These are phyloP conservation scores for Caenorhabditis imperialis DNA, from an alignment of 2,888 invertebrate species.

Conservation along the genomic window DNA sequence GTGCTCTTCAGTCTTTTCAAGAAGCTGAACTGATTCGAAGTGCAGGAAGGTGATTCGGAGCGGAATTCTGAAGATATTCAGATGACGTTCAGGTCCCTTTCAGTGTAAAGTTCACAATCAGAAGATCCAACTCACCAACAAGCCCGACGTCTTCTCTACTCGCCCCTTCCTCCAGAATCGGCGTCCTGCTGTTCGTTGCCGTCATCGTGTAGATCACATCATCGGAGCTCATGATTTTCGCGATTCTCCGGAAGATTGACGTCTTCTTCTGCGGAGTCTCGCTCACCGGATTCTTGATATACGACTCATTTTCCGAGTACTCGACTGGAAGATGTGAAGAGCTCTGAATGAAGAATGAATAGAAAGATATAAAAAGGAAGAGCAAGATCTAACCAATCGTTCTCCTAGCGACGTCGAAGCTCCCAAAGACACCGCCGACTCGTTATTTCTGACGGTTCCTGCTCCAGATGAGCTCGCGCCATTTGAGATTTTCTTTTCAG, in stretches of 20 bases:
- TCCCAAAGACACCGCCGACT: constrained; percentile 38
- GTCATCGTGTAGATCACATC: constrained; percentile 55
- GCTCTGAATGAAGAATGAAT: no score
- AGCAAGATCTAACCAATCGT: constrained; percentile 7
- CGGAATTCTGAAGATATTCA: constrained; percentile 28
- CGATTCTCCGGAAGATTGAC: constrained; percentile 49
- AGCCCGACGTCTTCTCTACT: constrained; percentile 35
- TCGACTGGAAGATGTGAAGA: constrained; percentile 30
- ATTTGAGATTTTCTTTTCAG: constrained; percentile 42
- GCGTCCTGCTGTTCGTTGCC: constrained; percentile 24
- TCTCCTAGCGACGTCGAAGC: constrained; percentile 27
- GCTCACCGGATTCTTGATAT: constrained; percentile 2
- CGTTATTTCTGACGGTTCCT: constrained; percentile 30
- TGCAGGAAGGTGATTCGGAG: constrained; percentile 41
- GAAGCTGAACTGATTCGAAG: constrained; percentile 53
- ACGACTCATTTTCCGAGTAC: constrained; percentile 21
- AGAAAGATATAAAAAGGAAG: not conserved
- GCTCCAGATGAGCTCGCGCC: constrained; percentile 21
- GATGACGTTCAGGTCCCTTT: not conserved
- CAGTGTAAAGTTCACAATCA: not conserved
- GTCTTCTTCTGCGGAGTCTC: constrained; percentile 43
- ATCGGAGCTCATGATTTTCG: constrained; percentile 62
- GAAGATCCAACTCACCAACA: constrained; percentile 12
- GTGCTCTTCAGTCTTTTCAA: constrained; percentile 52
- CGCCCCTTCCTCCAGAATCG: constrained; percentile 36